phyloP scores from a whole-genome alignment of 2,797 vertebrate genomes.

The Cyprinella venusta region DNA sequence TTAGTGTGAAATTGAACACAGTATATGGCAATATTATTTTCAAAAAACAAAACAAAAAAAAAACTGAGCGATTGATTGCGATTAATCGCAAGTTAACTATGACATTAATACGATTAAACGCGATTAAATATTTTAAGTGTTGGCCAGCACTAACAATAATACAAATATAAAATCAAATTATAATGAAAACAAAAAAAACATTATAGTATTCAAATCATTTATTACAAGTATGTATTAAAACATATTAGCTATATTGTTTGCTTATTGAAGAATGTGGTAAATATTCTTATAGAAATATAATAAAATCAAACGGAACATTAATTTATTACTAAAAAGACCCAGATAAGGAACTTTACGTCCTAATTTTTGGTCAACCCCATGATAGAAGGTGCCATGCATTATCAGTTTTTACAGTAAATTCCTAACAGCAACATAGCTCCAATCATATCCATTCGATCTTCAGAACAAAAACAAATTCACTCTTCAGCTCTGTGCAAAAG shows the following conservation, averaged over 20 bases:
- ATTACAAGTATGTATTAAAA: background rate
- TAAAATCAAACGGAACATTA: background rate
- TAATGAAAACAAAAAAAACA: background rate
- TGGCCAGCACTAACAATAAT: background rate
- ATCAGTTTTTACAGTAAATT: background rate
- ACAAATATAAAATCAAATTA: background rate
- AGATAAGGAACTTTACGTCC: no score
- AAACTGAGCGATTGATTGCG: no score
- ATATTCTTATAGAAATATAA: background rate
- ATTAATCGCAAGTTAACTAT: no score
- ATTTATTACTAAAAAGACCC: background rate
- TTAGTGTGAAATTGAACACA: no score
- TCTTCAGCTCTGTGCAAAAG: constrained; percentile 60
- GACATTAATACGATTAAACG: no score
- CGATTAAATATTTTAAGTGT: no score
- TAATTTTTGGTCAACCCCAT: background rate
- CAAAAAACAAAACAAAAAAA: no score
- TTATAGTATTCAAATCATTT: background rate
- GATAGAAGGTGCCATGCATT: background rate
- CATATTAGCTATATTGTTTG: background rate
- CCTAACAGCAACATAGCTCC: background rate
- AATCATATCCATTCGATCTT: background rate
- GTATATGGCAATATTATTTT: no score
- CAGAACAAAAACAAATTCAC: constrained; percentile 47
- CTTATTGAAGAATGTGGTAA: background rate